Conservation (phyloP, 2,113 vertebrate species). For the Syrmaticus mikado region DNA sequence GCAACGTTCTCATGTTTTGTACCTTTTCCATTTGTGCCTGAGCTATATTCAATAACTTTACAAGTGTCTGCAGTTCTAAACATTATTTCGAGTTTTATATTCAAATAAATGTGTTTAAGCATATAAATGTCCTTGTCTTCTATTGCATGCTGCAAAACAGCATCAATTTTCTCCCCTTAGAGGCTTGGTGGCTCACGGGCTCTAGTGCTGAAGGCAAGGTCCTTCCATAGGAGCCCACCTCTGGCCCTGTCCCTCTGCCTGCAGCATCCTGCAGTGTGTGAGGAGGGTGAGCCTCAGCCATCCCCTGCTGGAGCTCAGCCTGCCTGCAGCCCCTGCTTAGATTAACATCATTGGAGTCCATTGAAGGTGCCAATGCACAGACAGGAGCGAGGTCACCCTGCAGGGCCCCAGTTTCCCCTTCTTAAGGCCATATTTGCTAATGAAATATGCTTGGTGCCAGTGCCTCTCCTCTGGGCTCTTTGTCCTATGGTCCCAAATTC, state of each 20-base stretch:
- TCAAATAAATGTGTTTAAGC: neutral
- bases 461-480: neutral
- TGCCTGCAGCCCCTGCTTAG: no score
- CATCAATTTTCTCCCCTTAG: neutral
- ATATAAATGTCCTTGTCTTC: neutral
- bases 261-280: neutral
- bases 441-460: neutral
- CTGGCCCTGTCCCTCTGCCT: neutral
- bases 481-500: fast-evolving
- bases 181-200: fast-evolving
- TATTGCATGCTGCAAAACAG: neutral
- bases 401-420: neutral
- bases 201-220: neutral
- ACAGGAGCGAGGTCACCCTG: no score
- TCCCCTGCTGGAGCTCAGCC: no score
- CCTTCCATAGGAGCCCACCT: neutral
- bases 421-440: no score
- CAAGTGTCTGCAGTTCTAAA: neutral
- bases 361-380: no score
- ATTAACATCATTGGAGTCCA: neutral
- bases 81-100: neutral
- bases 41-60: fast-evolving
- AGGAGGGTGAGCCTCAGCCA: no score
- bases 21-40: neutral
- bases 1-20: fast-evolving